Evolutionary conservation across 2,797 vertebrate genomes (phyloP).

Genomic region (Dallia pectoralis): DNA sequence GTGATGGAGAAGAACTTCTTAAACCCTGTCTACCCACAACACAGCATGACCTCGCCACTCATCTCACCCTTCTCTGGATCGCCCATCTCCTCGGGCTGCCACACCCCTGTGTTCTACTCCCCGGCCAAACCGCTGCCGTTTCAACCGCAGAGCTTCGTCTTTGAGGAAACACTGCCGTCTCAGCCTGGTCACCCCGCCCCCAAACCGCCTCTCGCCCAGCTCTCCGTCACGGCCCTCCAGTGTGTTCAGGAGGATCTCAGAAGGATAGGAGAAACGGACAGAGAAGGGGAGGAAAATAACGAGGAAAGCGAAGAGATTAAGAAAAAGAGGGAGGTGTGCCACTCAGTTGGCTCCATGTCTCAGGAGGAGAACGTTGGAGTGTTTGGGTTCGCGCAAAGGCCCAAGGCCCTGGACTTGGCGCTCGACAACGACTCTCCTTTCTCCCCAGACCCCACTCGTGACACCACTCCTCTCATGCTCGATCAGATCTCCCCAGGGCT

Average conservation of each 20-base stretch:
- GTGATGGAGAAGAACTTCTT: conserved; percentile 69
- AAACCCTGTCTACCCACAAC: conserved; percentile 55
- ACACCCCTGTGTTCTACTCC: conserved; percentile 76
- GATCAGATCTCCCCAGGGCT: conserved; percentile 8
- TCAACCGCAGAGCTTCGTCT: conserved; percentile 73
- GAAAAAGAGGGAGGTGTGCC: not conserved
- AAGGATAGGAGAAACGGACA: conserved; percentile 35
- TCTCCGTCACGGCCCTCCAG: conserved; percentile 66
- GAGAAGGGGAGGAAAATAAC: conserved; percentile 65
- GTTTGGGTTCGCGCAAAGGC: conserved; percentile 58
- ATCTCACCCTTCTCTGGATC: conserved; percentile 75
- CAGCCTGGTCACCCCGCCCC: conserved; percentile 57
- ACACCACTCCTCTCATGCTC: conserved; percentile 61
- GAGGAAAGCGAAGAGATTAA: conserved; percentile 56
- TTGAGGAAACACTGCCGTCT: conserved; percentile 73
- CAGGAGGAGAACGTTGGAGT: conserved; percentile 52
- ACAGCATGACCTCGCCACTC: conserved; percentile 69
- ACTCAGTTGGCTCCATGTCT: not conserved
- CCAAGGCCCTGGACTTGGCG: conserved; percentile 54
- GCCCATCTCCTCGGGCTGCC: conserved; percentile 75
- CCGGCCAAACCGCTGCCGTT: conserved; percentile 72
- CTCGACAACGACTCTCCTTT: conserved; percentile 65
- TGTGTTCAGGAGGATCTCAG: conserved; percentile 50
- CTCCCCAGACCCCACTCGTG: conserved; percentile 60
- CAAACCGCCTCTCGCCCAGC: conserved; percentile 61